Evolutionary conservation across 2,797 vertebrate species (phyloP).

Genomic region (Malacoraja senta): DNA sequence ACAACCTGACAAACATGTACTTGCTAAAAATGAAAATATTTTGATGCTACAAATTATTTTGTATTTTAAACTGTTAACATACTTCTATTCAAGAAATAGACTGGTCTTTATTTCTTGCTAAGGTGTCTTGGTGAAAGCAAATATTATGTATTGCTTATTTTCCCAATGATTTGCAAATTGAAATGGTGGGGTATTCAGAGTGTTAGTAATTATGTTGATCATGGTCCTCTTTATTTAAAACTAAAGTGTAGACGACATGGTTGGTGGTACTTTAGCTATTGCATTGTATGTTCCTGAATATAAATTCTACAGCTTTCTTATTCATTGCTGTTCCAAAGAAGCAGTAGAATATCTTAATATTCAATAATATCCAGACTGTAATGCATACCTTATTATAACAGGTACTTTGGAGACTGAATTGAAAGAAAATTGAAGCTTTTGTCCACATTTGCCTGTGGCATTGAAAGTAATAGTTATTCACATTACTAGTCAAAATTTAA

Average conservation of each 20-base stretch:
- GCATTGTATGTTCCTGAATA: background rate
- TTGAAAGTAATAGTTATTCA: background rate
- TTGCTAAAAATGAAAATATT: too few relatives aligned
- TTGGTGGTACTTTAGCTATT: background rate
- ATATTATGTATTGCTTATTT: background rate
- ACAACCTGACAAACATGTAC: too few relatives aligned
- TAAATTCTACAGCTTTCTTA: background rate
- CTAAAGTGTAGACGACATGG: background rate
- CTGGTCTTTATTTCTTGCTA: background rate
- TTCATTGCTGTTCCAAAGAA: background rate
- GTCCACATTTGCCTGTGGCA: background rate
- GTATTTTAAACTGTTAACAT: background rate
- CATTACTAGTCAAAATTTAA: constrained; percentile 1
- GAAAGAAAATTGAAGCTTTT: background rate
- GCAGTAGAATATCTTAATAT: background rate
- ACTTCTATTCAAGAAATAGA: background rate
- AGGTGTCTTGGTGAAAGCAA: background rate
- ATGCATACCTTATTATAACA: background rate
- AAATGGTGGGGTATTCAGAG: background rate
- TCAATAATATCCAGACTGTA: background rate
- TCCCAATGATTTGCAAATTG: background rate
- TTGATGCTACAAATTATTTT: too few relatives aligned
- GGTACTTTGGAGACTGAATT: background rate
- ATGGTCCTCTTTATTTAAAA: background rate
- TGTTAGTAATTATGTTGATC: too few relatives aligned